Percentiles rank a stretch among this genome's conserved stretches.
These are phyloP conservation scores for Scarus forsteni DNA, from an alignment of 2,797 vertebrate genomes.

Conservation along the genomic window DNA sequence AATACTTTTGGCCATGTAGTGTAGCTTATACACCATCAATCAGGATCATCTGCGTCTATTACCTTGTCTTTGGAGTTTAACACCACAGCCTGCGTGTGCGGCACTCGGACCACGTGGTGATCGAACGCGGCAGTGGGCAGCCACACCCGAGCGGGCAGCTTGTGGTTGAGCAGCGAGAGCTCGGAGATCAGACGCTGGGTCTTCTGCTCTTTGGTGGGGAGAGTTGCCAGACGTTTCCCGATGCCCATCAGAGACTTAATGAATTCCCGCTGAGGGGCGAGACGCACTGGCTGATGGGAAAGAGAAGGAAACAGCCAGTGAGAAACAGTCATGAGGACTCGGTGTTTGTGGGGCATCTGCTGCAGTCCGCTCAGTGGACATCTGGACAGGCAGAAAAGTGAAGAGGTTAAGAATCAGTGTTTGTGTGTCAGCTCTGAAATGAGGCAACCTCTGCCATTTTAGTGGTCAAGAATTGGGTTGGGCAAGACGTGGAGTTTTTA, in stretches of 20 bases:
- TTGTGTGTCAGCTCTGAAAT: constrained; percentile 16
- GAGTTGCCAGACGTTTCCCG: constrained; percentile 93
- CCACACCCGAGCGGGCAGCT: constrained; percentile 94
- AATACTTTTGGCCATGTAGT: too few relatives aligned
- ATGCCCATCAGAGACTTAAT: constrained; percentile 96
- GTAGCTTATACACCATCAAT: too few relatives aligned
- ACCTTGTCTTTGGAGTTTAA: constrained; percentile 99
- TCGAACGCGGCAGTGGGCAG: constrained; percentile 92
- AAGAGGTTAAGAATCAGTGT: background rate
- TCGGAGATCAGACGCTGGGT: constrained; percentile 94
- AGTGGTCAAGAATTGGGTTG: too few relatives aligned
- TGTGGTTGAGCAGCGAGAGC: constrained; percentile 96
- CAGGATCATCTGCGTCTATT: background rate
- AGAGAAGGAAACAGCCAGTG: constrained; percentile 46
- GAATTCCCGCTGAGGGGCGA: constrained; percentile 95
- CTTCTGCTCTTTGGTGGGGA: constrained; percentile 98
- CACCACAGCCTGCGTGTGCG: constrained; percentile 94
- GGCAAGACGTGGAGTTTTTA: too few relatives aligned
- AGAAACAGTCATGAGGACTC: background rate
- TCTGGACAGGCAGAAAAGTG: background rate
- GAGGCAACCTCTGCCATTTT: too few relatives aligned
- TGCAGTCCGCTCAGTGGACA: background rate
- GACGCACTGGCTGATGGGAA: constrained; percentile 86
- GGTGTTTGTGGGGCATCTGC: background rate
- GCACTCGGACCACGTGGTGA: constrained; percentile 94